phyloP scores from a whole-genome alignment of 2,888 invertebrate genomes.

The Heteromurus nitidus region DNA sequence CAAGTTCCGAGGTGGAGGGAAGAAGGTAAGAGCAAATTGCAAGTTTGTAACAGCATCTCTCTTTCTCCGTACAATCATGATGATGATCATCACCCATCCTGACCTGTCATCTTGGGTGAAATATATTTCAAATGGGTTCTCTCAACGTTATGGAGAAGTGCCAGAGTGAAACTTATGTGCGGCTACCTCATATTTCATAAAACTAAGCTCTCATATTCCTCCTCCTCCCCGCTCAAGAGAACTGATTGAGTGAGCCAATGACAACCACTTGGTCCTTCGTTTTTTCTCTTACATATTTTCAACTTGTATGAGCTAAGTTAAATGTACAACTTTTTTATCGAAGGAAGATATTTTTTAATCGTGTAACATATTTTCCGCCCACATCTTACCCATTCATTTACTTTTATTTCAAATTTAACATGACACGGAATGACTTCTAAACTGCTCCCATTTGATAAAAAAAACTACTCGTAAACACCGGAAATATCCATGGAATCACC shows the following conservation, averaged over 20 bases:
- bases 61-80: background rate
- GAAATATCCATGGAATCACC: background rate
- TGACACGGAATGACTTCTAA: background rate
- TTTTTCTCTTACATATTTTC: too few relatives aligned
- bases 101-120: background rate
- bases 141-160: slow-evolving; percentile 4
- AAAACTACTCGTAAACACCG: too few relatives aligned
- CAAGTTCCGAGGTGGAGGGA: slow-evolving; percentile 11
- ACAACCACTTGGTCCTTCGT: background rate
- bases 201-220: background rate
- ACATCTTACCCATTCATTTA: background rate
- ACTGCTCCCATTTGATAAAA: background rate
- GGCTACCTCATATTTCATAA: background rate
- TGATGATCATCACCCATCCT: background rate
- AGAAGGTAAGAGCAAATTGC: slow-evolving; percentile 24
- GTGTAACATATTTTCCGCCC: background rate
- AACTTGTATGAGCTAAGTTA: too few relatives aligned
- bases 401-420: background rate
- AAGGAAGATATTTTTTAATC: background rate
- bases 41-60: too few relatives aligned
- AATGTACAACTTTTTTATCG: too few relatives aligned
- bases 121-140: background rate
- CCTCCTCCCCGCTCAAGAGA: background rate
- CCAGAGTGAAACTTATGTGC: background rate
- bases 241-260: background rate